Conservation (phyloP, 2,888 invertebrate species). For the Abrostola tripartita region DNA sequence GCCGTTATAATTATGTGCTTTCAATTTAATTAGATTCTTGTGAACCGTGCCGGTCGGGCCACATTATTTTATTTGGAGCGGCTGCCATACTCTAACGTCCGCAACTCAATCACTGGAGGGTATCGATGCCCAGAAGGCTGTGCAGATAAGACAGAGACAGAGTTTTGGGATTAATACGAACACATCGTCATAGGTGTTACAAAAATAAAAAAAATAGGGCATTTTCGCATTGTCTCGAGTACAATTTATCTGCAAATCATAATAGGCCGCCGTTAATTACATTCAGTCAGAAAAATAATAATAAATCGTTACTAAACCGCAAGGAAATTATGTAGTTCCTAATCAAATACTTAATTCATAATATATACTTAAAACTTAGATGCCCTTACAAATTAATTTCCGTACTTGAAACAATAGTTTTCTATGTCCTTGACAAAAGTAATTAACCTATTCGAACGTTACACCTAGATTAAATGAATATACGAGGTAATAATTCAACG, state of each 20-base stretch:
- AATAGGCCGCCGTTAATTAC: too few species aligned
- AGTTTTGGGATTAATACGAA: too few species aligned
- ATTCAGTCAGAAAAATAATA: too few species aligned
- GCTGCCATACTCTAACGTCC: neutral
- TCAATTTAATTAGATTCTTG: too few species aligned
- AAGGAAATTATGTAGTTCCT: neutral
- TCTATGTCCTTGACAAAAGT: constrained; percentile 35
- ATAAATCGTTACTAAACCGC: neutral
- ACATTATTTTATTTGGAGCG: neutral
- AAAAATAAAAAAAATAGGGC: too few species aligned
- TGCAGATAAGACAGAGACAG: too few species aligned
- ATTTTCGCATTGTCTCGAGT: too few species aligned
- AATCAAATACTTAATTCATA: neutral
- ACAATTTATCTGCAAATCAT: too few species aligned
- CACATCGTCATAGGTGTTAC: too few species aligned
- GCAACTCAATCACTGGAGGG: neutral
- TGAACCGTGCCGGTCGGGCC: neutral
- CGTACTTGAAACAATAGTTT: constrained; percentile 19
- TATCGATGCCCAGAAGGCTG: neutral
- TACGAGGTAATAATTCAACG: constrained; percentile 44
- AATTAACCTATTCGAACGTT: constrained; percentile 41
- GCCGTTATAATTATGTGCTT: too few species aligned
- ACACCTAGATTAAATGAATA: constrained; percentile 47
- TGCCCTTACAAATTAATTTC: constrained; percentile 9
- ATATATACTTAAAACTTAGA: neutral